Evolutionary conservation across 2,113 vertebrate species (phyloP).

Genomic region (Ailurus styani): DNA sequence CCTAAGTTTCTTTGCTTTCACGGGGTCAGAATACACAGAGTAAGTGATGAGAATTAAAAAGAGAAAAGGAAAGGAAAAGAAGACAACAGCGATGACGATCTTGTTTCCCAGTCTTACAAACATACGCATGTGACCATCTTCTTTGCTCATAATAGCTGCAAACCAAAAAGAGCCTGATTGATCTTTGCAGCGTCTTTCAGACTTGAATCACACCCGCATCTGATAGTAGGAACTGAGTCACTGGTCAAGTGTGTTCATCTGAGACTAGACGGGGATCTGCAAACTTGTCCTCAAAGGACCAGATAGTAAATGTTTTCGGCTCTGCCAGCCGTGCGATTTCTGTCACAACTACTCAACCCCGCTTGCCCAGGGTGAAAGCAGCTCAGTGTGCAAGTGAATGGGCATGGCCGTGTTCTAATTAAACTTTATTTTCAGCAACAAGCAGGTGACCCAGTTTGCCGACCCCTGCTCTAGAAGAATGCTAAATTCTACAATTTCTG

Average conservation of each 20-base stretch:
- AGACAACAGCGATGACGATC: background rate
- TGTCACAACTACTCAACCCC: background rate
- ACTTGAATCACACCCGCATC: background rate
- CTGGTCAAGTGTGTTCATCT: background rate
- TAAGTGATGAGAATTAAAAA: background rate
- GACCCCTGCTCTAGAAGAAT: background rate
- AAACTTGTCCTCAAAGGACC: background rate
- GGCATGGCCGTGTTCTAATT: background rate
- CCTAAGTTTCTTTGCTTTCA: background rate
- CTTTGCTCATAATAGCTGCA: background rate
- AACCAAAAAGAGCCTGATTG: background rate
- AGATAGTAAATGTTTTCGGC: background rate
- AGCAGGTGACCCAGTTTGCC: background rate
- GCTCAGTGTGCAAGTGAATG: background rate
- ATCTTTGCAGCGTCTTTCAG: background rate
- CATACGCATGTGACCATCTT: background rate
- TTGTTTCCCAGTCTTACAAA: background rate
- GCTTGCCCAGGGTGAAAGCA: background rate
- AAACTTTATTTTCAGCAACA: background rate
- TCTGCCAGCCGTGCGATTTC: background rate
- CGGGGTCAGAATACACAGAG: background rate
- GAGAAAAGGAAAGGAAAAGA: background rate
- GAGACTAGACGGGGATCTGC: background rate
- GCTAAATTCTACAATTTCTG: background rate
- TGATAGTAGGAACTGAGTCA: background rate